Conservation (phyloP, 2,888 invertebrate genomes). For the Spatulosminthurus flaviceps region DNA sequence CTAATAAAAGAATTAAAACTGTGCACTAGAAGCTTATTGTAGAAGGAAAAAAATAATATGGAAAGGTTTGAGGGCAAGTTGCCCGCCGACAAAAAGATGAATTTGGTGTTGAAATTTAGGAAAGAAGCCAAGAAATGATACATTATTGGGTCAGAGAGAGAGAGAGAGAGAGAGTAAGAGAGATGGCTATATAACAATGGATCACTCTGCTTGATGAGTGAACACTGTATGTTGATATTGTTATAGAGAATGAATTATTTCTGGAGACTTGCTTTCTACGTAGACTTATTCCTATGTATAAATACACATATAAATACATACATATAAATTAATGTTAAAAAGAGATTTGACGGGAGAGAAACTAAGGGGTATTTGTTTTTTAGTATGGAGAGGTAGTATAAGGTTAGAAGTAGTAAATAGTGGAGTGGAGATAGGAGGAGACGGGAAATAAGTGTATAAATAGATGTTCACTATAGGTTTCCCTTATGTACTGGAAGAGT, state of each 20-base stretch:
- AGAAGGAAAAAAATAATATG: slow-evolving; percentile 10
- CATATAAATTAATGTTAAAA: too few relatives aligned
- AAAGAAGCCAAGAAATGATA: slow-evolving; percentile 34
- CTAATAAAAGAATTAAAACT: neutral
- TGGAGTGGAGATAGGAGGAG: slow-evolving; percentile 6
- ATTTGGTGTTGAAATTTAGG: slow-evolving; percentile 41
- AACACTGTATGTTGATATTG: neutral
- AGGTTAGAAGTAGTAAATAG: too few relatives aligned
- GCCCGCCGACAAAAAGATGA: slow-evolving; percentile 22
- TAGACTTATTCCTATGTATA: too few relatives aligned
- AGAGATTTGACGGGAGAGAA: neutral
- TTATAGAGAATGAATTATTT: neutral
- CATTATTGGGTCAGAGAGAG: slow-evolving; percentile 21
- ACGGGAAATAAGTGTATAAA: slow-evolving; percentile 8
- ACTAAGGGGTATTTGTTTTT: neutral
- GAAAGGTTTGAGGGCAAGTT: neutral
- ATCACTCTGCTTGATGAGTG: neutral
- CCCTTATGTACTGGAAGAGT: slow-evolving; percentile 53
- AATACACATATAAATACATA: too few relatives aligned
- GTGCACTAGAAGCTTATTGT: neutral
- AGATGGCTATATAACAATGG: slow-evolving; percentile 23
- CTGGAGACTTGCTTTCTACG: too few relatives aligned
- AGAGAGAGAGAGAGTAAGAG: slow-evolving; percentile 13
- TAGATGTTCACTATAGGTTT: slow-evolving; percentile 4
- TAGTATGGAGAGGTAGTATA: neutral